A percentile compares a stretch with the other conserved stretches of the same genome.
Evolutionary conservation across 2,113 vertebrate species (phyloP).

Genomic region (Pygoscelis adeliae): DNA sequence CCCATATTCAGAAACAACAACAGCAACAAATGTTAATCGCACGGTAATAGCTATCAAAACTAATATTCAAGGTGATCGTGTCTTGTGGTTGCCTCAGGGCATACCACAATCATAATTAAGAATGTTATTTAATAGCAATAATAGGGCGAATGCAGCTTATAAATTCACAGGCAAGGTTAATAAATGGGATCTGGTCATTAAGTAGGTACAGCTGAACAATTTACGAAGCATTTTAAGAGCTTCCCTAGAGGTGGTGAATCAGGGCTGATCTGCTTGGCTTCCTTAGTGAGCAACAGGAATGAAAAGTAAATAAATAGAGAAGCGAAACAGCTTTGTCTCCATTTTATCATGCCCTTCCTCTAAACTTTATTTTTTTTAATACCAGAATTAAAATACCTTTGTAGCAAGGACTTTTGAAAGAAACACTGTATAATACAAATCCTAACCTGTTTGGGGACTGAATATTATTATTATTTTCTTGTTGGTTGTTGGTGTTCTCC

Average conservation of each 20-base stretch:
- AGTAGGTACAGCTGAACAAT: not conserved
- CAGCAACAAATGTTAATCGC: not conserved
- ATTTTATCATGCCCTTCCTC: not conserved
- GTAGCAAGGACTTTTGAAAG: not conserved
- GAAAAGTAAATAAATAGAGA: not conserved
- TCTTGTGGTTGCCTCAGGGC: not conserved
- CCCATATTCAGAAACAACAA: not conserved
- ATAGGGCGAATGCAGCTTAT: not conserved
- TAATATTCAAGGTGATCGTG: not conserved
- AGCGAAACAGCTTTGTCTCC: not conserved
- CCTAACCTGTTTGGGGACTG: not conserved
- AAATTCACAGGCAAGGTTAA: not conserved
- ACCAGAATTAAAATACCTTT: not conserved
- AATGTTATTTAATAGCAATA: not conserved
- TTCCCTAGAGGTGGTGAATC: not conserved
- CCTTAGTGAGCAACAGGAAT: not conserved
- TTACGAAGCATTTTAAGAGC: not conserved
- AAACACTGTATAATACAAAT: not conserved
- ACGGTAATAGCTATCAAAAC: not conserved
- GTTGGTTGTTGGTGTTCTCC: fast-evolving
- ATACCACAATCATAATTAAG: not conserved
- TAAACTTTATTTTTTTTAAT: not conserved
- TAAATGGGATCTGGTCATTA: not conserved
- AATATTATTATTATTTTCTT: not conserved
- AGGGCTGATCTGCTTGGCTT: not conserved